Base-by-base conservation (phyloP, 2,888 invertebrate species). In the Chloromyia formosa region DNA sequence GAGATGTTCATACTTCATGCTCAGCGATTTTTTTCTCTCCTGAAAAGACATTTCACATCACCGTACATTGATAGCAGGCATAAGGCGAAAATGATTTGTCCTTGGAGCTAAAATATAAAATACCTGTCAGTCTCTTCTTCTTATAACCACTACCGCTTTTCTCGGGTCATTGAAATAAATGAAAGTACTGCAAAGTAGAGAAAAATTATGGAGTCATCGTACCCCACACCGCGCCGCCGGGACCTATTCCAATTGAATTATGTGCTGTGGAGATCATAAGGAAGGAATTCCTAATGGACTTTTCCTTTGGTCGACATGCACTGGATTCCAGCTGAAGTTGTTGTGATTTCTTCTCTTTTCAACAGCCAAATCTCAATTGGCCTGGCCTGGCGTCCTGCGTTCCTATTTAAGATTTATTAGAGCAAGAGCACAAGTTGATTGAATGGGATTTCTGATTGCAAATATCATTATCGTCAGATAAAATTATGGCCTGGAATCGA, bases 401-500 rank as follows among this genome's bases (percentile, higher is more conserved):
- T 16, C 20, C 20, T 20, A 56, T 60, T 60, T 42, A 40, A 64
- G 62, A 64, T 64, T 64, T 64, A 40, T 64, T 42, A 42, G 62
- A 40, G 42, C 40, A 64, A 56, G 62, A 40, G 35, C 42, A 64
- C 35, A 18, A 64, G 42, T 64, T 64, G 62, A 64, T 64, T 64
- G 62, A 64, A 64, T 64, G 62, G 62, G 40, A 64, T 64, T 64
- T 64, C 40, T 64, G 62, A 64, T 64, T 64, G 62, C 9, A 64
- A 64, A 64, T 64, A 42, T 42, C 62, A 64, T 64, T 64, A 64
- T 23, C 35, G 1, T 27, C 40, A 16, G 40, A 64, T 64, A 64
- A 40, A 64, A 40, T 64, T 64, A 64, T 64, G 62, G 62, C 62
- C 18, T 16, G 16, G 20, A 64, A 64, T 64, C 40, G 62, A 40